Conservation (phyloP, 2,888 invertebrate species). For the Tipula unca region DNA sequence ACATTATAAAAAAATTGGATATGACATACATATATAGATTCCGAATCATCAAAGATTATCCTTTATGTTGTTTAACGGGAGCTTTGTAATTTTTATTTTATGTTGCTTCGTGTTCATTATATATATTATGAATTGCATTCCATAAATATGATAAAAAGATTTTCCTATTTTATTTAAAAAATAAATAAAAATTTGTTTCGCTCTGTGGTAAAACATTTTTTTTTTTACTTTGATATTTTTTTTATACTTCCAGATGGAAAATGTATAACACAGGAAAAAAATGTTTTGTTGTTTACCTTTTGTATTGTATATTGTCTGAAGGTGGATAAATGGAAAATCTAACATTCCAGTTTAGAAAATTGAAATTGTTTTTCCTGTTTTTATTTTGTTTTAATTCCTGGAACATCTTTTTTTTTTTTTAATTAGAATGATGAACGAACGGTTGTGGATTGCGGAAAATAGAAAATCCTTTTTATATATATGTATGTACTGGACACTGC, state of each 20-base stretch:
- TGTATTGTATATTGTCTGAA: neutral
- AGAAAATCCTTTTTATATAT: neutral
- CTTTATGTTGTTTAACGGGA: neutral
- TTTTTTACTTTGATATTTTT: neutral
- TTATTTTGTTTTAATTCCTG: neutral
- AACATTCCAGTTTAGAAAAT: neutral
- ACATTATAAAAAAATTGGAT: neutral
- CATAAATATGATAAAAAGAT: conserved; percentile 8
- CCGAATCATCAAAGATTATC: neutral
- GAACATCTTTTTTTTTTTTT: conserved; percentile 1
- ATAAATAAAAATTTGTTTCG: neutral
- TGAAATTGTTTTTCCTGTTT: neutral
- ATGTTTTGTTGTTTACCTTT: neutral
- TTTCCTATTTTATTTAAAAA: neutral
- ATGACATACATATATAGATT: neutral
- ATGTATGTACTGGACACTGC: neutral
- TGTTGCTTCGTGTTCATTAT: neutral
- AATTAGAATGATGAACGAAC: conserved; percentile 2
- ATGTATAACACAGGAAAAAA: neutral
- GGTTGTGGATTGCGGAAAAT: neutral
- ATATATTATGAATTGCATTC: conserved; percentile 8
- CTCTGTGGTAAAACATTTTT: neutral
- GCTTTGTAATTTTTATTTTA: neutral
- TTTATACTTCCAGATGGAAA: neutral
- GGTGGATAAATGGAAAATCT: neutral